Evolutionary conservation across 2,797 vertebrate species (phyloP).

Genomic region (Epinephelus malabaricus): DNA sequence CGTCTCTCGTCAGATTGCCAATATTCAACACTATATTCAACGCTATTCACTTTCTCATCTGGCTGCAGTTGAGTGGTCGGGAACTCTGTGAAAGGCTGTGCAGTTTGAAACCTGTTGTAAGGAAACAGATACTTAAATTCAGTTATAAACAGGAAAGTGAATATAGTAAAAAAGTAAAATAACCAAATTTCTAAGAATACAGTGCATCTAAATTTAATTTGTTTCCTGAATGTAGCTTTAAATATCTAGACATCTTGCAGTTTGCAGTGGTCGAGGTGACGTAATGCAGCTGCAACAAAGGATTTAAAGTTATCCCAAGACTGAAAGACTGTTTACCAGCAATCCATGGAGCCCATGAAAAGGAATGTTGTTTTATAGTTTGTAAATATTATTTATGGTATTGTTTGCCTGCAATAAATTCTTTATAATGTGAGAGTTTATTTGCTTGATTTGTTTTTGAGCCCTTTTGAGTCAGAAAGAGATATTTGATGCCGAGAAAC

Average conservation of each 20-base stretch:
- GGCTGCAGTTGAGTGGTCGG: conserved; percentile 20
- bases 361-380: conserved; percentile 85
- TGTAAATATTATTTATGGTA: conserved; percentile 88
- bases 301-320: conserved; percentile 50
- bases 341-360: conserved; percentile 64
- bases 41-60: conserved; percentile 19
- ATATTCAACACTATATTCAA: conserved; percentile 20
- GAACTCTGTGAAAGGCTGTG: conserved; percentile 31
- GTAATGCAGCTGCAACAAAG: conserved; percentile 12
- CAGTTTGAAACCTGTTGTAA: conserved; percentile 11
- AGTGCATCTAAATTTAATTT: conserved; percentile 38
- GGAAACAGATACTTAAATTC: conserved; percentile 7
- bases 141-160: conserved; percentile 17
- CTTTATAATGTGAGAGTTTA: conserved; percentile 77
- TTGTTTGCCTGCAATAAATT: conserved; percentile 89
- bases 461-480: conserved; percentile 5
- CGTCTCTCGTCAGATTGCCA: conserved; percentile 22
- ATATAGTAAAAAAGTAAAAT: neutral
- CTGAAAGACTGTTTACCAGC: conserved; percentile 68
- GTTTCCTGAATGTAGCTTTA: conserved; percentile 57
- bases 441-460: conserved; percentile 34
- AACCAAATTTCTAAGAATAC: conserved; percentile 6
- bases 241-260: conserved; percentile 48
- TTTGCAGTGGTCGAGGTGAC: neutral
- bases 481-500: too few species aligned